Conservation (phyloP, 2,888 invertebrate species). For the Nomada ferruginata region DNA sequence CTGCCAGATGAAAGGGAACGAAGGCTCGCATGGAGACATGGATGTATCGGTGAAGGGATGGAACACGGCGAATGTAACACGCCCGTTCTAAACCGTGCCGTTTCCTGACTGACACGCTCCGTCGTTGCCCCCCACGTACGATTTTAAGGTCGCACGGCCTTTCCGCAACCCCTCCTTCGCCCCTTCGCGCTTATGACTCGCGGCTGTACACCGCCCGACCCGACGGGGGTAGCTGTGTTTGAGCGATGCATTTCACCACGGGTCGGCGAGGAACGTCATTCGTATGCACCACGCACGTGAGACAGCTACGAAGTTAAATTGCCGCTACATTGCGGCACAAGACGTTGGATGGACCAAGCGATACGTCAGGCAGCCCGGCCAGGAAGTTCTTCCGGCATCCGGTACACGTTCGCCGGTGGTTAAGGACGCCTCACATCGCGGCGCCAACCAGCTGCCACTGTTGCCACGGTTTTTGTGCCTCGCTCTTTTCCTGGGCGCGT, state of each 20-base stretch:
- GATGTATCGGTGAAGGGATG: slow-evolving; percentile 3
- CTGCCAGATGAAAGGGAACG: slow-evolving; percentile 32
- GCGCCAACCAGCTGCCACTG: slow-evolving; percentile 27
- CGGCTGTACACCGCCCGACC: not conserved
- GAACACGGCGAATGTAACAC: slow-evolving; percentile 31
- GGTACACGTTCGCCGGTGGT: slow-evolving; percentile 67
- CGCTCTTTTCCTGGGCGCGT: not conserved
- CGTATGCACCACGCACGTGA: slow-evolving; percentile 71
- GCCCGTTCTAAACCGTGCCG: slow-evolving; percentile 26
- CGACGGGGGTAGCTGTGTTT: slow-evolving; percentile 28
- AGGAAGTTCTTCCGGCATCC: slow-evolving; percentile 61
- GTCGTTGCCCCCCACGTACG: slow-evolving; percentile 23
- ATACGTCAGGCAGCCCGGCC: slow-evolving; percentile 61
- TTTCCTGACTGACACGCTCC: slow-evolving; percentile 55
- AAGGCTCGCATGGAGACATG: slow-evolving; percentile 19
- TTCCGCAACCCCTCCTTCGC: not conserved
- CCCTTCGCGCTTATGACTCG: not conserved
- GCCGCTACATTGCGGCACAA: slow-evolving; percentile 67
- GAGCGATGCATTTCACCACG: slow-evolving; percentile 60
- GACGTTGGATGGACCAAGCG: slow-evolving; percentile 69
- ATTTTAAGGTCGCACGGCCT: slow-evolving; percentile 9
- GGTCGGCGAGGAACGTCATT: slow-evolving; percentile 55
- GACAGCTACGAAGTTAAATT: slow-evolving; percentile 75
- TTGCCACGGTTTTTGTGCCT: slow-evolving; percentile 26
- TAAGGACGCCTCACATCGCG: slow-evolving; percentile 57